Conservation (phyloP, 2,797 vertebrate species). For the Cryptoprocta ferox region DNA sequence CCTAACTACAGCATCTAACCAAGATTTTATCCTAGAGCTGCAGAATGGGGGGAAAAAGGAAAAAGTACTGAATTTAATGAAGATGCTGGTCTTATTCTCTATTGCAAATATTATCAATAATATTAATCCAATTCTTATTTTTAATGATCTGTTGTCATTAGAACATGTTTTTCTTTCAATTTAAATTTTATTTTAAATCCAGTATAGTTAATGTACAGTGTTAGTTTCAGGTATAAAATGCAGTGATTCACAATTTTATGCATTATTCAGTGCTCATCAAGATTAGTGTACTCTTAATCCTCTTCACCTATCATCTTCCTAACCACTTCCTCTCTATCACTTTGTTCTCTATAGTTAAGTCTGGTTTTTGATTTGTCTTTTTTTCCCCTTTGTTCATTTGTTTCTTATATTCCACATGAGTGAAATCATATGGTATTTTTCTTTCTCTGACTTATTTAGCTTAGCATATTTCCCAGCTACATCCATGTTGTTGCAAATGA, state of each 20-base stretch:
- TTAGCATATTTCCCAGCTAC: not conserved
- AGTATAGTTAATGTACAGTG: not conserved
- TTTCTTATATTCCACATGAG: not conserved
- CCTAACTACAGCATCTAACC: not conserved
- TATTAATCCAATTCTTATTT: not conserved
- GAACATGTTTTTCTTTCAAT: not conserved
- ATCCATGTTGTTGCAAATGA: not conserved
- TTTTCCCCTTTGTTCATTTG: not conserved
- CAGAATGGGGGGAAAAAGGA: not conserved
- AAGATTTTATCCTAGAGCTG: constrained; percentile 3
- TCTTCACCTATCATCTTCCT: not conserved
- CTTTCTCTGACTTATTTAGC: not conserved
- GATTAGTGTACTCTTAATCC: not conserved
- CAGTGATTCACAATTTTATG: not conserved
- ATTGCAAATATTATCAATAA: not conserved
- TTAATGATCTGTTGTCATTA: constrained; percentile 9
- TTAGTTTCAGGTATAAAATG: not conserved
- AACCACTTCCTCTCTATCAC: not conserved
- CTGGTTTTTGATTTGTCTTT: not conserved
- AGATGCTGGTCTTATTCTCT: not conserved
- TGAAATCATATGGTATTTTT: not conserved
- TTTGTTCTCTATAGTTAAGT: not conserved
- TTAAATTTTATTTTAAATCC: not conserved
- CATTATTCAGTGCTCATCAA: not conserved
- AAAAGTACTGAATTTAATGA: constrained; percentile 11